phyloP scores from a whole-genome alignment of 2,888 invertebrate genomes.

The Andrena minutula region DNA sequence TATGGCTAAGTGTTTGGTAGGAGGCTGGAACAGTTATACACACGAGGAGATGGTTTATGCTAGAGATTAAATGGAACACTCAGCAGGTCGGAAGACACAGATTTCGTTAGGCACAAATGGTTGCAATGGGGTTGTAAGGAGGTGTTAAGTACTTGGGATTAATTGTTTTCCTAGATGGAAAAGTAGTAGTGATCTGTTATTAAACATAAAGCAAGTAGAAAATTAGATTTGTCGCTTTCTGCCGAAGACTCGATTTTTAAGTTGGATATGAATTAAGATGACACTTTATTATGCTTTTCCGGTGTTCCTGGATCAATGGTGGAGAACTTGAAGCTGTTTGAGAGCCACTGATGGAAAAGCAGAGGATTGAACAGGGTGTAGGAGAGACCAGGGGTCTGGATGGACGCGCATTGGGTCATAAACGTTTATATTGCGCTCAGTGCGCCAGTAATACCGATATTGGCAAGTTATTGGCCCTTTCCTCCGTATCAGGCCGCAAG shows the following conservation, averaged over 20 bases:
- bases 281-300: background rate
- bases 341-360: conserved; percentile 70
- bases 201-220: no score
- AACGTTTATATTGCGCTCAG: conserved; percentile 84
- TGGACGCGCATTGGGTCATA: conserved; percentile 82
- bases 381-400: conserved; percentile 71
- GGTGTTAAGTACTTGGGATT: no score
- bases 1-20: background rate
- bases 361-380: conserved; percentile 61
- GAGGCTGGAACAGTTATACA: background rate
- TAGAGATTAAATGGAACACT: no score
- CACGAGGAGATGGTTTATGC: no score
- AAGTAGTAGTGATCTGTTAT: no score
- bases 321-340: conserved; percentile 24
- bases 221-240: no score
- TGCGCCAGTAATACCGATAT: conserved; percentile 83
- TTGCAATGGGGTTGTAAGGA: no score
- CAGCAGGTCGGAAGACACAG: no score
- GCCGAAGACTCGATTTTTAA: no score
- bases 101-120: no score
- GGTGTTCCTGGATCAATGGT: background rate
- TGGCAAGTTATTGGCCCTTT: conserved; percentile 84
- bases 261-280: background rate
- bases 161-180: no score
- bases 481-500: conserved; percentile 67